Evolutionary conservation across 2,797 vertebrate genomes (phyloP).

Genomic region (Benthosema pterotum): DNA sequence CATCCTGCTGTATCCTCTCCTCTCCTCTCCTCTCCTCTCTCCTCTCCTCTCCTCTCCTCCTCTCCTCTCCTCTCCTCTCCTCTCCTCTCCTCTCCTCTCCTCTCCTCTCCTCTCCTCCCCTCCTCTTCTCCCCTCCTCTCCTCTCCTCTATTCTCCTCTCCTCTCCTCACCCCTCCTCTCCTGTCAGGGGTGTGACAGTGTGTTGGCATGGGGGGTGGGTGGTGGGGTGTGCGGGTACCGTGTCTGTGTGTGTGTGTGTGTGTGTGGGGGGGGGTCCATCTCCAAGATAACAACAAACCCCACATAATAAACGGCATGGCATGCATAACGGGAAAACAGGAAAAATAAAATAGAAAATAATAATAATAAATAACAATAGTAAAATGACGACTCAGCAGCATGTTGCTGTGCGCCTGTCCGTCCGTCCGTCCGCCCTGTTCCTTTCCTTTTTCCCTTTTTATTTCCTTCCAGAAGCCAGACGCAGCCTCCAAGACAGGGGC

Average conservation of each 20-base stretch:
- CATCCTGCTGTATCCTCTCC: conserved; percentile 69
- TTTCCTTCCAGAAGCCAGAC: too few species aligned
- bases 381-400: conserved; percentile 41
- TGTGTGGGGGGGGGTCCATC: conserved; percentile 39
- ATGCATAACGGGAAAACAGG: conserved; percentile 13
- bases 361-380: conserved; percentile 27
- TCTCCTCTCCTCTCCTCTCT: conserved; percentile 43
- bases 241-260: too few species aligned
- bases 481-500: too few species aligned
- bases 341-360: background rate
- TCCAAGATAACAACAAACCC: conserved; percentile 64
- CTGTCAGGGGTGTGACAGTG: conserved; percentile 61
- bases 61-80: conserved; percentile 49
- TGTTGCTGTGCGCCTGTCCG: too few species aligned
- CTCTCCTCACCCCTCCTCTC: too few species aligned
- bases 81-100: conserved; percentile 21
- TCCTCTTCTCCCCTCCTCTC: conserved; percentile 18
- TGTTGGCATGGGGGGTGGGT: conserved; percentile 34
- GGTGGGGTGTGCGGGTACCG: too few species aligned
- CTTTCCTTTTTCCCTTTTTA: conserved; percentile 13
- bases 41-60: conserved; percentile 31
- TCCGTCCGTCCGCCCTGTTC: too few species aligned
- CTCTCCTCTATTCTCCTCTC: too few species aligned
- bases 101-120: background rate
- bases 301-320: conserved; percentile 52